Evolutionary conservation across 2,888 invertebrate genomes (phyloP).

Genomic region (Ethmia dodecea): DNA sequence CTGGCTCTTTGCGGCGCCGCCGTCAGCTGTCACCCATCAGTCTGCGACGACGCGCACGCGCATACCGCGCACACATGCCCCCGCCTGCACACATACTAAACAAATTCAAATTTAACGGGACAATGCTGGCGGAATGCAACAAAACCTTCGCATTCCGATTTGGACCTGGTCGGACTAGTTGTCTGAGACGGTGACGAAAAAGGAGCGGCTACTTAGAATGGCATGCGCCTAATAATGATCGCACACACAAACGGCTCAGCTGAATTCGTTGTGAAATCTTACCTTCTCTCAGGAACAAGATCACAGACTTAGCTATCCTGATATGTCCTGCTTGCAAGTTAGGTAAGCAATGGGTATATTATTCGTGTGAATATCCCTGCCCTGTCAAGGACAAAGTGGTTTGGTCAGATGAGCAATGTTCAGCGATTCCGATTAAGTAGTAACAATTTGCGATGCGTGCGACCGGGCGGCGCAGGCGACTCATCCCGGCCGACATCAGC

Average conservation of each 20-base stretch:
- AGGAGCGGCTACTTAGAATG: constrained; percentile 53
- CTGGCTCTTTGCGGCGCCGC: constrained; percentile 51
- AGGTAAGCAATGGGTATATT: no score
- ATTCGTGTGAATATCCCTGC: no score
- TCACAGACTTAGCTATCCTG: no score
- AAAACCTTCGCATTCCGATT: constrained; percentile 60
- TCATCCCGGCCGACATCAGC: constrained; percentile 7
- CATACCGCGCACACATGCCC: constrained; percentile 39
- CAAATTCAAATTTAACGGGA: constrained; percentile 73
- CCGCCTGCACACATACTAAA: constrained; percentile 27
- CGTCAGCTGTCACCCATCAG: constrained; percentile 78
- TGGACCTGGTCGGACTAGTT: constrained; percentile 37
- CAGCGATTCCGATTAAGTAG: no score
- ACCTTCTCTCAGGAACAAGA: no score
- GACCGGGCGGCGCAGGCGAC: constrained; percentile 23
- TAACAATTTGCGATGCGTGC: no score
- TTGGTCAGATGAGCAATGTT: no score
- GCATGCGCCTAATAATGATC: constrained; percentile 43
- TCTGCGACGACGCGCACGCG: constrained; percentile 68
- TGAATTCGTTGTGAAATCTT: no score
- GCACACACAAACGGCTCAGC: no score
- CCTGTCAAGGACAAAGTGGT: no score
- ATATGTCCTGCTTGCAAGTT: no score
- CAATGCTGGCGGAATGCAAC: constrained; percentile 54
- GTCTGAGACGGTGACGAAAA: constrained; percentile 48